Base-by-base conservation (phyloP, 2,888 invertebrate species). In the Maniola hyperantus region DNA sequence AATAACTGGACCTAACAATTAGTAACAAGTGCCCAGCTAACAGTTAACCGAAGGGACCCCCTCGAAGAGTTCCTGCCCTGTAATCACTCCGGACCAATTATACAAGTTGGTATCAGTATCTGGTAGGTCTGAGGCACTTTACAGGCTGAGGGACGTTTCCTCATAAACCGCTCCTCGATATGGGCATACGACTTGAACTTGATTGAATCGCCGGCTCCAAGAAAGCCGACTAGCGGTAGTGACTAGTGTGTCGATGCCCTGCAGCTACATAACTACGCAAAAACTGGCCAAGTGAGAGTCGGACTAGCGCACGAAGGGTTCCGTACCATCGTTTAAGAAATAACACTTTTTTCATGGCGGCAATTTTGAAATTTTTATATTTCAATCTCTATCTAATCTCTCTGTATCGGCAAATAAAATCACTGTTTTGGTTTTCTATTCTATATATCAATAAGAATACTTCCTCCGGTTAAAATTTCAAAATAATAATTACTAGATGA, bases 191-290 rank as follows among this genome's bases (percentile, higher is more conserved):
- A 55, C 11, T 48, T 20, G 20, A 51, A 42, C 50, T 69, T 67
- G 64, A 71, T 67, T 73, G 72, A 73, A 73, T 71, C 50, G 26
- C 20, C 50, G 60, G 46, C 60, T 64, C 59, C 68, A 67, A 71
- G 70, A 64, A 70, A 66, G 65, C 62, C 65, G 65, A 7, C 39
- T 68, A 66, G 64, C 68, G 64, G 67, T 59, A 64, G 33, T n/a
- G n/a, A n/a, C n/a, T n/a, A n/a, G n/a, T 64, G 64, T 51, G 54
- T 59, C 51, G 50, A 54, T 54, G 54, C 54, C 34, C 59, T 42
- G 39, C n/a, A 11, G 55, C 48, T 44, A n/a, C 10, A 15, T 39
- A 39, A 11, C 39, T 39, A 39, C 39, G 39, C 39, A 11, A 11
- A 26, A 26, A 26, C 26, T 4, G 26, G 2, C 4, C 26, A 26